Conservation (phyloP, 2,888 invertebrate genomes). For the Formica aserva region DNA sequence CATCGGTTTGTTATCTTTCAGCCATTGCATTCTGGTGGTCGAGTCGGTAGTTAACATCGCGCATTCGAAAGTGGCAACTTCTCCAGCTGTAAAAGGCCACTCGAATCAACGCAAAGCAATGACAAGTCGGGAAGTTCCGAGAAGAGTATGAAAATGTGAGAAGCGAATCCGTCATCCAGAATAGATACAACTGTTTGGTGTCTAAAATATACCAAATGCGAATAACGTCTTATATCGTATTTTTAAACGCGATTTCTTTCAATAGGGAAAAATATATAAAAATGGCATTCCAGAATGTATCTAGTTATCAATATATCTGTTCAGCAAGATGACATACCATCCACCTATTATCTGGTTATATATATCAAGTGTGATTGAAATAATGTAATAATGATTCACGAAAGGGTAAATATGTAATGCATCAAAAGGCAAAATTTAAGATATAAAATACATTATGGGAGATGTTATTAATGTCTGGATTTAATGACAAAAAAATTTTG, state of each 20-base stretch:
- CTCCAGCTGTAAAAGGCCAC: conserved; percentile 89
- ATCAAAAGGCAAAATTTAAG: not conserved
- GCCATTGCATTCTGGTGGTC: conserved; percentile 90
- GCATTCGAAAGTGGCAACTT: conserved; percentile 93
- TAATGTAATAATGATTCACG: not conserved
- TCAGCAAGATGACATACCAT: not conserved
- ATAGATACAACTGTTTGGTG: not conserved
- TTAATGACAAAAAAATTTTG: not conserved
- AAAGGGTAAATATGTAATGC: not conserved
- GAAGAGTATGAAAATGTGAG: not conserved
- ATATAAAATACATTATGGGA: not conserved
- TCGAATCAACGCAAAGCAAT: not conserved
- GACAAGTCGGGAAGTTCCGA: not conserved
- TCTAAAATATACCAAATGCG: conserved; percentile 20
- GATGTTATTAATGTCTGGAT: not conserved
- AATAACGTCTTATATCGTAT: not conserved
- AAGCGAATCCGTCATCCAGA: conserved; percentile 19
- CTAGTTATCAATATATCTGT: not conserved
- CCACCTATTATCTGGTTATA: not conserved
- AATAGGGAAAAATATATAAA: not conserved
- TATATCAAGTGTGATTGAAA: not conserved
- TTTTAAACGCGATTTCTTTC: not conserved
- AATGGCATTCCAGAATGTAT: not conserved
- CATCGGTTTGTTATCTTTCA: conserved; percentile 95
- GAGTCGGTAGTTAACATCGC: conserved; percentile 89